phyloP scores from a whole-genome alignment of 2,113 vertebrate genomes.

The Chloroceryle aenea region DNA sequence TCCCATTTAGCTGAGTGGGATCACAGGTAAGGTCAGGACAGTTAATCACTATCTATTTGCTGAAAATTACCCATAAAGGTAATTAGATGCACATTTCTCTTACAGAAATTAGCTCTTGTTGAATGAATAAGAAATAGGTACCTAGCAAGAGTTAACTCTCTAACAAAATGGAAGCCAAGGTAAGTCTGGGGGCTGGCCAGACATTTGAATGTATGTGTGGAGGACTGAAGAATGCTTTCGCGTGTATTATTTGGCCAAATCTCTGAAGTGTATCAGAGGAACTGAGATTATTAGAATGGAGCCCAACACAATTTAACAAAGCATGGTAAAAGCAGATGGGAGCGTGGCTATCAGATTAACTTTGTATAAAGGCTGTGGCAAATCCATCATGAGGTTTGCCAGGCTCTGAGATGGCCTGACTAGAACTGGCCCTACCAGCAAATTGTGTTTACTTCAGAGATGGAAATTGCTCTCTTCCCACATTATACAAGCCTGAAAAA shows the following conservation, averaged over 20 bases:
- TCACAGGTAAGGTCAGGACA: neutral
- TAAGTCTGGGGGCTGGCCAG: neutral
- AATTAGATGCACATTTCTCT: neutral
- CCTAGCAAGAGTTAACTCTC: neutral
- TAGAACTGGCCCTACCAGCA: neutral
- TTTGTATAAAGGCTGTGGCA: slow-evolving; percentile 23
- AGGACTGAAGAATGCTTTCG: neutral
- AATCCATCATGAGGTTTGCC: slow-evolving; percentile 45
- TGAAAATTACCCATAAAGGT: slow-evolving; percentile 9
- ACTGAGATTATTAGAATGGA: neutral
- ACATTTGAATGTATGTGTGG: neutral
- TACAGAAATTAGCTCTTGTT: slow-evolving; percentile 14
- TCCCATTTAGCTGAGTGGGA: neutral
- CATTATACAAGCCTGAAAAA: neutral
- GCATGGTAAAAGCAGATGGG: slow-evolving; percentile 3
- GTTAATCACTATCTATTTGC: slow-evolving; percentile 10
- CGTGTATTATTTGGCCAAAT: neutral
- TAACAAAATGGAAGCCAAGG: neutral
- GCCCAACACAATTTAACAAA: slow-evolving; percentile 6
- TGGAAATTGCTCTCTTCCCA: neutral
- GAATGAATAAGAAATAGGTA: neutral
- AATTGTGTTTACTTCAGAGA: slow-evolving; percentile 27
- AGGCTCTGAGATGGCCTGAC: neutral
- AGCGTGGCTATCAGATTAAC: slow-evolving; percentile 15
- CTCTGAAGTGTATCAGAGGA: neutral